These are phyloP conservation scores for Sinodicranocentrus sp. DNA, from an alignment of 2,888 invertebrate species.

Conservation along the genomic window DNA sequence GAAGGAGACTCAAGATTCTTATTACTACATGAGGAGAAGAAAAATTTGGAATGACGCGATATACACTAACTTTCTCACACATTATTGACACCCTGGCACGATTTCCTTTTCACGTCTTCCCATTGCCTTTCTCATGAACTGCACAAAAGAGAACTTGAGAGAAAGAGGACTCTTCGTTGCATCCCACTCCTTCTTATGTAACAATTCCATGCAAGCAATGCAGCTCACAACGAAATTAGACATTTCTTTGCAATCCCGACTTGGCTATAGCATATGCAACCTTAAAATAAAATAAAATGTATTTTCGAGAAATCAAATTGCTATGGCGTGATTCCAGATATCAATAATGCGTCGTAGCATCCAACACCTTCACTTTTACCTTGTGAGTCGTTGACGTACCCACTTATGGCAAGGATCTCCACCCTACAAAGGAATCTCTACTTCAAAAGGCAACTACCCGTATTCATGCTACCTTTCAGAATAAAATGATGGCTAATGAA, in stretches of 20 bases:
- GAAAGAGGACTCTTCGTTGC: neutral
- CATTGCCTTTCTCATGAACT: neutral
- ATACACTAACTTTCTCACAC: slow-evolving; percentile 1
- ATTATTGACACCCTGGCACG: neutral
- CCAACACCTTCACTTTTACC: no score
- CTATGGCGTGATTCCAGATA: no score
- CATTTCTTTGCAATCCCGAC: no score
- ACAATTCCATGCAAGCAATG: no score
- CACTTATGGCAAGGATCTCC: neutral
- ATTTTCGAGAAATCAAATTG: no score
- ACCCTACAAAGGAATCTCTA: neutral
- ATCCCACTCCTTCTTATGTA: no score
- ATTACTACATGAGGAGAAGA: neutral
- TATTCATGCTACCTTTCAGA: neutral
- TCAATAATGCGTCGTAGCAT: no score
- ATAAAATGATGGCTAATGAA: neutral
- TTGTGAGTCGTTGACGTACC: no score
- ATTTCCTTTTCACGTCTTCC: neutral
- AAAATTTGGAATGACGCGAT: neutral
- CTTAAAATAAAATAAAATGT: no score
- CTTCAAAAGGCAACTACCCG: neutral
- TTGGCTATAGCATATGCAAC: no score
- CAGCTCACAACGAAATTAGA: no score
- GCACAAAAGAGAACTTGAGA: neutral
- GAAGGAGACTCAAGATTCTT: no score